Base-by-base conservation (phyloP, 2,888 invertebrate genomes). In the Neelides folsomi region DNA sequence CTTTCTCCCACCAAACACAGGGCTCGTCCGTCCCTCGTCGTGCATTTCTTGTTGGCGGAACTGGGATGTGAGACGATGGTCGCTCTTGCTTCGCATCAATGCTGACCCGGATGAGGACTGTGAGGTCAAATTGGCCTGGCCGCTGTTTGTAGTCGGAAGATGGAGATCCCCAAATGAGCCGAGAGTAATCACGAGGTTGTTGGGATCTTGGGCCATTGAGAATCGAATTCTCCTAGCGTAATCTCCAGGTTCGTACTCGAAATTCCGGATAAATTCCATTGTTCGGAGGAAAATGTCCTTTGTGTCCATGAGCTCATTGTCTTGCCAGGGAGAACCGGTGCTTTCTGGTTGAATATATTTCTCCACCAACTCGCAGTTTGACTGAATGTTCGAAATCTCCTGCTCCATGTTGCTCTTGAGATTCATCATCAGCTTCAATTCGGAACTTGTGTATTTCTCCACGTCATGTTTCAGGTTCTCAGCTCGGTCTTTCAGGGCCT, bases 231-330 rank as follows among this genome's bases (percentile, higher is more conserved):
- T 80, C 58, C 90, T 78, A 58, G 80, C 83, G 68, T 88, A 90
- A 71, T 92, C 90, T 49, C 83, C 82, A 58, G 85, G 86, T 73
- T 94, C 94, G 67, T 90, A 87, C 71, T 93, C 92, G 68, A 92
- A 93, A 73, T 89, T 90, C 43, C 75, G 78, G 63, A 95, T 80
- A 71, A 94, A 94, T 68, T 95, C 94, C 45, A 95, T 85, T 13
- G 94, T 94, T 71, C 90, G 90, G 18, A 92, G 75, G 75, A 94
- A 94, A 59, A 93, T 89, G 73, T 93, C 92, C 73, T 95, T 95
- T 53, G 92, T 86, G 68, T 92, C 90, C 76, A 93, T 87, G 60
- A 92, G 76, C 69, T 90, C 89, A 59, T 86, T 84, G 66, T 92
- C 88, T 66, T 93, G 89, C 83, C 92, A 89, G 66, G 88, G 84